phyloP scores from a whole-genome alignment of 2,113 vertebrate genomes.

The Onychostruthus taczanowskii region DNA sequence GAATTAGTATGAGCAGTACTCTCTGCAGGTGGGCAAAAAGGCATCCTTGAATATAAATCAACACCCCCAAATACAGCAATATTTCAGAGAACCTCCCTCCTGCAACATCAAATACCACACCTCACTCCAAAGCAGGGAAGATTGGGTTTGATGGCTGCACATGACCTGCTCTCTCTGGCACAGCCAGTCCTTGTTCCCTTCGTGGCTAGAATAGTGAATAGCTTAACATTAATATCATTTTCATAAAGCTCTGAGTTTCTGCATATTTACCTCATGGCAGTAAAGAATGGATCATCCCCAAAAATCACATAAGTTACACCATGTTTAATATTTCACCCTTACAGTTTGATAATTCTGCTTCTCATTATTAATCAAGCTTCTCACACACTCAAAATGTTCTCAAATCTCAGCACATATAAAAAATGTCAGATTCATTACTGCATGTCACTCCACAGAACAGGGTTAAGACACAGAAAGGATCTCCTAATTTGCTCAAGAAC shows the following conservation, averaged over 20 bases:
- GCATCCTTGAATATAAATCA: not conserved
- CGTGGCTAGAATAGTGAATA: not conserved
- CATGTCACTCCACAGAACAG: not conserved
- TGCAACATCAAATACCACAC: rapidly evolving
- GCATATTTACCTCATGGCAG: not conserved
- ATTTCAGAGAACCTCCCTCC: not conserved
- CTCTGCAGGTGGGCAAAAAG: not conserved
- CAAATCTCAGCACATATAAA: not conserved
- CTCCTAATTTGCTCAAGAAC: not conserved
- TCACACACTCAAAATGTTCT: not conserved
- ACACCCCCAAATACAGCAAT: not conserved
- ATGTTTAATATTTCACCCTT: not conserved
- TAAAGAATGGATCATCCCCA: not conserved
- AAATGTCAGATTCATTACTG: not conserved
- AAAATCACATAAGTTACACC: not conserved
- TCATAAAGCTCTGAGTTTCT: not conserved
- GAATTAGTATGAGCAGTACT: not conserved
- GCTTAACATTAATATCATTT: not conserved
- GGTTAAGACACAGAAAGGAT: not conserved
- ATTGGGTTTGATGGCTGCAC: rapidly evolving
- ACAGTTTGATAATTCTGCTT: not conserved
- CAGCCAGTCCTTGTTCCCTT: not conserved
- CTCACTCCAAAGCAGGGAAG: not conserved
- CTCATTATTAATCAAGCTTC: not conserved
- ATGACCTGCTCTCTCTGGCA: not conserved